Base-by-base conservation (phyloP, 1,140 invertebrate species). In the Lanistes nyassanus region DNA sequence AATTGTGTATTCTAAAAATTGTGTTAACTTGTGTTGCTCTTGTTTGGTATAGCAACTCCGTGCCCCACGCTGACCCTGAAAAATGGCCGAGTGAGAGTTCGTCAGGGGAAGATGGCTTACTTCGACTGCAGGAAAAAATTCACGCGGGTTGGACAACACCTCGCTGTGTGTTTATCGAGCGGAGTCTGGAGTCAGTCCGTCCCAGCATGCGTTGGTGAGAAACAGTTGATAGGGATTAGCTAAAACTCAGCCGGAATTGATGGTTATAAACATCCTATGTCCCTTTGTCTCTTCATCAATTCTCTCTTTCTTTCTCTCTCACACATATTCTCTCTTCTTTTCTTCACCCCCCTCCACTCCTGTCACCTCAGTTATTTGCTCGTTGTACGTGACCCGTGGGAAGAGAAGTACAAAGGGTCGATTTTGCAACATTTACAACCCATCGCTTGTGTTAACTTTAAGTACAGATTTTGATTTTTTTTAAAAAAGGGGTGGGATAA, bases 171-270 rank as follows among this genome's bases (percentile, higher is more conserved):
- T 36, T 51, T 79, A 21, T 37, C 58, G 7, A 26, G 39, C 21
- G 64, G 69, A 3, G 58, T 55, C 2, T 79, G 77, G 77, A 79
- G 77, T n/a, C 77, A 79, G 21, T 70, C 53, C 3, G 42, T 65
- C 1, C 77, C 77, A 29, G 55, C 73, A 5, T 79, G 77, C 66
- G 74, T 79, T 6, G 69, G 77, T 79, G 23, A 70, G 75, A 42
- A 31, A 11, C 4, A 16, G 19, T 47, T 47, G 0, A 47, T 47
- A 47, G 9, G n/a, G n/a, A n/a, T n/a, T n/a, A n/a, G n/a, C n/a
- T n/a, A n/a, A n/a, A n/a, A n/a, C n/a, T n/a, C n/a, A n/a, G n/a
- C n/a, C n/a, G n/a, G n/a, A n/a, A n/a, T n/a, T n/a, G n/a, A n/a
- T n/a, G n/a, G n/a, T n/a, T n/a, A n/a, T n/a, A n/a, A n/a, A n/a